Base-by-base conservation (phyloP, 2,797 vertebrate genomes). In the Botia almorhae region DNA sequence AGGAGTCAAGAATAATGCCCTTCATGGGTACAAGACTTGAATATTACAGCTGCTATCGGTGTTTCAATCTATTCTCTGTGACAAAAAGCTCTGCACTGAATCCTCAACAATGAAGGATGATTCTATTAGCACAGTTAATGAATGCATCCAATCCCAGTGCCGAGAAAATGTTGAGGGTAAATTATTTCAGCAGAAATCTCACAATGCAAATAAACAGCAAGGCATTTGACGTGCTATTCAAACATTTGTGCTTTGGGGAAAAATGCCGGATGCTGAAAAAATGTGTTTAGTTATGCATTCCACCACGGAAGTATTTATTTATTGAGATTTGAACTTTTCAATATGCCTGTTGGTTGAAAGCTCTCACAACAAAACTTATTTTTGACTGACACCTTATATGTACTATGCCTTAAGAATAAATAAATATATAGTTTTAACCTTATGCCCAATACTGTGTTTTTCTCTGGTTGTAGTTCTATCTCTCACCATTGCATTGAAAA, bases 401-500 rank as follows among this genome's bases (percentile, higher is more conserved):
- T 67, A 19, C 13, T 26, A 43, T 21, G 21, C 7, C 48, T 46
- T 26, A 33, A 33, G 33, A 33, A 33, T 14, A 55, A 17, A 46
- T 3, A 11, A 43, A 23, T 43, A 26, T 26, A 26, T 26, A 26
- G 23, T 26, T 26, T 26, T 26, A 26, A 26, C 23, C 23, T 26
- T 26, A 26, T 43, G 36, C 16, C 16, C 13, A 61, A 77, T 71
- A 53, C 81, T 65, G 70, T 71, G 70, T 72, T 75, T 26, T 29
- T 13, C 33, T 56, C 61, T 81, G 71, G 43, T 51, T 60, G 77
- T 64, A 81, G 69, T 80, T 58, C 7, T 48, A 63, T 7, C 39
- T 26, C 69, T 65, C 60, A 67, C 60, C n/a, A 36, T 61, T 61
- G 60, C 46, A 71, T 72, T 78, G n/a, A 78, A 78, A 70, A 78